Evolutionary conservation across 2,888 invertebrate genomes (phyloP), one percentile per base, ranked within the genome.

Genomic region (Leucozona laternaria): DNA sequence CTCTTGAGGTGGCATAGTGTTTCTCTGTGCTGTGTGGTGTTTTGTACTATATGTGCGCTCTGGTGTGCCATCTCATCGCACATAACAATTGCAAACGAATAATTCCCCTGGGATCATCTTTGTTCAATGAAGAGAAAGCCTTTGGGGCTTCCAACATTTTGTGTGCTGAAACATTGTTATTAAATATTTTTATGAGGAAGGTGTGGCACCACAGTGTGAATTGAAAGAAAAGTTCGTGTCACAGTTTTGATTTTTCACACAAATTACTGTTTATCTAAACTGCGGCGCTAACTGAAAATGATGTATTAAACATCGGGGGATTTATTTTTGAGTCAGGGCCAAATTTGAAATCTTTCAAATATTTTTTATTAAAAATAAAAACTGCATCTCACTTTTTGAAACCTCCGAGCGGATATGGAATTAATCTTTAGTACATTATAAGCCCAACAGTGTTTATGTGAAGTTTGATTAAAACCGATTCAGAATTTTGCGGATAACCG

Each of bases 71-170:
- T 66, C 8, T 13, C 45, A 34, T 34, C 13, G 37, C n/a, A 66
- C 37, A 22, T 37, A 48, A 57, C 70, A 77, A 76, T 50, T 78
- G 72, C 73, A 68, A 85, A 81, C 58, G 85, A 64, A 75, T 70
- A 78, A 57, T 57, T 70, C 85, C 85, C 57, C 34, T 34, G 81
- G 72, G 85, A 78, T 72, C 60, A 62, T 73, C 77, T 22, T 37
- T 58, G 72, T 73, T 78, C 73, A 78, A 71, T 70, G 82, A 68
- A 80, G 34, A 62, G 50, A 77, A 72, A 55, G 81, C 70, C 70
- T 28, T 58, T 40, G 28, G 77, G 77, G 58, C 17, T 48, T 72
- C 37, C 58, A 28, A 25, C 7, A 10, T 66, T 64, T 45, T 75
- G 71, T 76, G 50, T 79, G 66, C 80, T 45, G 72, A 77, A 68